Percentiles rank a stretch among this genome's conserved stretches.
phyloP scores from a whole-genome alignment of 1,140 invertebrate species.

The Heliconius nattereri region DNA sequence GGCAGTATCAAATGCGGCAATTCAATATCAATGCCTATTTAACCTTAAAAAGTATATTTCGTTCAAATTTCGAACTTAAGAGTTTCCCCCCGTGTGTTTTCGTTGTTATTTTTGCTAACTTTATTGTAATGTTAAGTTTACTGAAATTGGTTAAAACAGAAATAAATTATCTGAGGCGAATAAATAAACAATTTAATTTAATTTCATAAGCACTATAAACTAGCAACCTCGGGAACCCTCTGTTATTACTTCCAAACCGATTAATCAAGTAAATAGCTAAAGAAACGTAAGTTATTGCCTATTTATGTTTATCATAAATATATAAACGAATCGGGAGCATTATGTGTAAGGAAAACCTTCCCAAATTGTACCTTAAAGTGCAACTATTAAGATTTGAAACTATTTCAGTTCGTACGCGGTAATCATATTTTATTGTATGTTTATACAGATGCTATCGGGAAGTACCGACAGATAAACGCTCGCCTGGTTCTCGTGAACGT shows the following conservation, averaged over 20 bases:
- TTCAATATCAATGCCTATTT: too few species aligned
- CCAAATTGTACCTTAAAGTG: background rate
- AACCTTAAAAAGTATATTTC: too few species aligned
- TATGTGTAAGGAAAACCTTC: background rate
- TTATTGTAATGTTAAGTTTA: too few species aligned
- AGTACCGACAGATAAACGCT: conserved; percentile 52
- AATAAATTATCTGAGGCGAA: background rate
- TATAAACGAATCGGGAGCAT: conserved; percentile 19
- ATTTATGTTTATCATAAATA: conserved; percentile 32
- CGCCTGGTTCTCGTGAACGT: conserved; percentile 56
- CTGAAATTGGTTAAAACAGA: background rate
- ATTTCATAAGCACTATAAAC: conserved; percentile 16
- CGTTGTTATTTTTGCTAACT: too few species aligned
- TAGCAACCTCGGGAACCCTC: background rate
- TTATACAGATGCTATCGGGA: conserved; percentile 58
- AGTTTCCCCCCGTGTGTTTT: background rate
- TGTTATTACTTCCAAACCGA: conserved; percentile 8
- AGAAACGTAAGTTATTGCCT: conserved; percentile 23
- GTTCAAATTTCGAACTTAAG: background rate
- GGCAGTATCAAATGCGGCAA: too few species aligned
- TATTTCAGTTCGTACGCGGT: background rate
- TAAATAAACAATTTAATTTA: conserved; percentile 11
- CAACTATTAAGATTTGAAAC: conserved; percentile 10
- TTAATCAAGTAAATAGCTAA: conserved; percentile 30
- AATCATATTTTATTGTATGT: conserved; percentile 61